These are phyloP conservation scores for Harlomillsia oculata DNA, from an alignment of 1,140 invertebrate genomes.

Conservation along the genomic window DNA sequence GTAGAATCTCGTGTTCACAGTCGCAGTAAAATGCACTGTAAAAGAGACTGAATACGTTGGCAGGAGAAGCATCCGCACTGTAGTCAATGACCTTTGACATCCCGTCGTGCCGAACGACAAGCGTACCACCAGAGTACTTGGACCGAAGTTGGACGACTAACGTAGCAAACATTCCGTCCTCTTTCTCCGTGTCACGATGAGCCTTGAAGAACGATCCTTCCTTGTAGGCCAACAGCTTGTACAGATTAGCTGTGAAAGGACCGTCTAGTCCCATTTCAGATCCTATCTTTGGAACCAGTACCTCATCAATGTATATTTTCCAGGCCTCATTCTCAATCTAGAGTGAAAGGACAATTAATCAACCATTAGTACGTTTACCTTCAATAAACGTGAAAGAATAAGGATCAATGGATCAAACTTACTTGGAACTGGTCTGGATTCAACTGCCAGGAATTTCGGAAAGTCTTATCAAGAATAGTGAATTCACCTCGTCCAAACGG, in stretches of 20 bases:
- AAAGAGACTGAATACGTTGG: not conserved
- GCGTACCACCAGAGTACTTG: conserved; percentile 8
- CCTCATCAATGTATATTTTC: not conserved
- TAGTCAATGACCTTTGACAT: conserved; percentile 2
- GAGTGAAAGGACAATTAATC: not conserved
- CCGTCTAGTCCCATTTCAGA: not conserved
- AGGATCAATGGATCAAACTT: too few species aligned
- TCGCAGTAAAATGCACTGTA: conserved; percentile 16
- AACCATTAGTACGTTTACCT: too few species aligned
- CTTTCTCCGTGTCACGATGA: conserved; percentile 19
- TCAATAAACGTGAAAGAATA: too few species aligned
- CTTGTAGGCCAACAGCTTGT: conserved; percentile 22
- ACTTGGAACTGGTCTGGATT: conserved; percentile 6
- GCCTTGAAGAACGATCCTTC: conserved; percentile 11
- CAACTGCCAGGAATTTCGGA: conserved; percentile 15
- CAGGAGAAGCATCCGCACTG: not conserved
- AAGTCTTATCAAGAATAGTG: conserved; percentile 10
- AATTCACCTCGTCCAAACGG: conserved; percentile 10
- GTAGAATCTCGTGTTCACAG: conserved; percentile 17
- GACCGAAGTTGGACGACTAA: conserved; percentile 14
- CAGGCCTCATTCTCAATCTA: conserved; percentile 5
- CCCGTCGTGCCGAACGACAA: conserved; percentile 6
- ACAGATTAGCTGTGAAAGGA: not conserved
- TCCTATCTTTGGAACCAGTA: not conserved
- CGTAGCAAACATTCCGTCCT: conserved; percentile 17